phyloP scores from a whole-genome alignment of 2,797 vertebrate genomes.

The Chrosomus eos region DNA sequence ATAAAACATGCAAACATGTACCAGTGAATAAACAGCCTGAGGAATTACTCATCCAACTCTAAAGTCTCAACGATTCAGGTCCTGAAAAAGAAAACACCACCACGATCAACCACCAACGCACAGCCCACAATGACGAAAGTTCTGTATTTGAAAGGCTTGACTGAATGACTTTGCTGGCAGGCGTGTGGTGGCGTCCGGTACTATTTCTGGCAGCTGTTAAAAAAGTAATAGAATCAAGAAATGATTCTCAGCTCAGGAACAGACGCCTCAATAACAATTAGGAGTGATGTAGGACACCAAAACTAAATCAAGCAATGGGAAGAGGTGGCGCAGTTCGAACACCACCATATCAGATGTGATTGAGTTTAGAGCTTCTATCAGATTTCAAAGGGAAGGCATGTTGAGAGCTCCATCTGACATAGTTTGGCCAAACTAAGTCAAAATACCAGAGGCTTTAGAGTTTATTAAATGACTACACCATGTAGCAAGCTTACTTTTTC shows the following conservation, averaged over 20 bases:
- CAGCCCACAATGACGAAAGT: not conserved
- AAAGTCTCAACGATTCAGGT: not conserved
- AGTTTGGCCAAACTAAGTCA: constrained; percentile 3
- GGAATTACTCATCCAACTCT: constrained; percentile 23
- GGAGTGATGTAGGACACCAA: not conserved
- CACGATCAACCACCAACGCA: constrained; percentile 5
- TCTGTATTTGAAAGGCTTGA: constrained; percentile 20
- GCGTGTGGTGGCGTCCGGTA: constrained; percentile 4
- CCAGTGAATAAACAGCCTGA: not conserved
- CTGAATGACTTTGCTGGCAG: constrained; percentile 58
- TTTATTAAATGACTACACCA: not conserved
- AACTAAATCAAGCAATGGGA: constrained; percentile 17
- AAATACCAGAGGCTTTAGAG: constrained; percentile 8
- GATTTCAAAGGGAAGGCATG: constrained; percentile 34
- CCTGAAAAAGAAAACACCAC: not conserved
- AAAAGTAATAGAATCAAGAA: constrained; percentile 59
- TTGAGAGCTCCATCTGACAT: not conserved
- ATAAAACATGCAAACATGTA: constrained; percentile 10
- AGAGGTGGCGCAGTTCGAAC: not conserved
- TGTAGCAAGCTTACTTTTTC: not conserved
- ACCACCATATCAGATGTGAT: constrained; percentile 10
- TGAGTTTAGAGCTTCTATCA: constrained; percentile 36
- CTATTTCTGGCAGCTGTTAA: constrained; percentile 55
- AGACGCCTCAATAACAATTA: constrained; percentile 61
- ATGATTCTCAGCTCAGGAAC: constrained; percentile 48